Base-by-base conservation (phyloP, 2,113 vertebrate genomes). In the Corydoras sp. region DNA sequence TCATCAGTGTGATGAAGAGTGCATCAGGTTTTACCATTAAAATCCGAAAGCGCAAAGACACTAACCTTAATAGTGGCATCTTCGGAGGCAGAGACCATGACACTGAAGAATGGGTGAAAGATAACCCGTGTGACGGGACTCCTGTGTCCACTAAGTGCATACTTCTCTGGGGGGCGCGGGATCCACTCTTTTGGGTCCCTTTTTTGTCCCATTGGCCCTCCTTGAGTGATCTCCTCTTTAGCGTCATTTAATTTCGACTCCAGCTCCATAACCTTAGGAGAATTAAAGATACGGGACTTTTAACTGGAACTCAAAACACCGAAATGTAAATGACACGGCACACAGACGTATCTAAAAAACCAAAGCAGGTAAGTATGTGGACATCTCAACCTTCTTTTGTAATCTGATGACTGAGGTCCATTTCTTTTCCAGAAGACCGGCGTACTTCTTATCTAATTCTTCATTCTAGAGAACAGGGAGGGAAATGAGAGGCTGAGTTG, bases 371-470 rank as follows among this genome's bases (percentile, higher is more conserved):
- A 43, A 43, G 35, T 43, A 56, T 48, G 12, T 10, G 11, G 2
- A n/a, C 14, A 49, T 30, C 29, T 76, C 86, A 80, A 96, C 97
- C 94, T 99, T 99, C 86, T 99, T 99, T 83, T 99, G 97, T 95
- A 99, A 93, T 95, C 96, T 95, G 89, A 99, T 98, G 87, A 99
- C 96, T 12, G 96, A 99, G 77, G 97, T 99, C 97, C 97, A 99
- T 88, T 99, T 99, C 79, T 99, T 99, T 91, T 99, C 96, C 93
- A 99, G 90, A 87, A 99, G 94, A 13, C 97, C 97, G 54, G 96
- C 97, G 81, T 98, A 99, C 86, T 99, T 99, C 86, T 99, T 99
- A 90, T 99, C 97, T 92, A 95, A 89, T 80, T 99, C 97, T 91
- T 99, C 97, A 92, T 99, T 99, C 97, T 99, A 76, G 11, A 14